These are phyloP conservation scores for Sisyra terminalis DNA, from an alignment of 2,888 invertebrate species.

Conservation along the genomic window DNA sequence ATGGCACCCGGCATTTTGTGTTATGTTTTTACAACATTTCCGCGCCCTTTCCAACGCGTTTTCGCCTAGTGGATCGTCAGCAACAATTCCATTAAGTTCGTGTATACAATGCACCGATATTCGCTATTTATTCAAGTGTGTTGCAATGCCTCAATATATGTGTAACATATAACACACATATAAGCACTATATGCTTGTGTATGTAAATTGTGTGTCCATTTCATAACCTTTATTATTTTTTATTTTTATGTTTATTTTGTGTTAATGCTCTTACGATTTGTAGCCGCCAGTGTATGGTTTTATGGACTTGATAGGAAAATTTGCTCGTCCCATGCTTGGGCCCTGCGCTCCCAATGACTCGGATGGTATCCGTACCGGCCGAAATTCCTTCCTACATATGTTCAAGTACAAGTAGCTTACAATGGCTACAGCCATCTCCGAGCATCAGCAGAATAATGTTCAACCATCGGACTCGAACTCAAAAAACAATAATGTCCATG, in stretches of 20 bases:
- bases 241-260: not conserved
- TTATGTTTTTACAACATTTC: conserved; percentile 2
- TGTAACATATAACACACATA: not conserved
- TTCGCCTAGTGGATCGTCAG: not conserved
- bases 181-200: not conserved
- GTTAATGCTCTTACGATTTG: not conserved
- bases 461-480: conserved; percentile 30
- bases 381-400: not conserved
- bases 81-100: not conserved
- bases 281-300: not conserved
- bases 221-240: not conserved
- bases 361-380: not conserved
- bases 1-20: conserved; percentile 8
- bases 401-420: conserved; percentile 24
- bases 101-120: not conserved
- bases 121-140: conserved; percentile 21
- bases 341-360: not conserved
- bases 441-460: conserved; percentile 65
- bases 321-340: conserved; percentile 1
- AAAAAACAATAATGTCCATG: not conserved
- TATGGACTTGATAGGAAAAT: not conserved
- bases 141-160: conserved; percentile 33
- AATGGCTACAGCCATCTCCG: conserved; percentile 77
- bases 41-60: not conserved
- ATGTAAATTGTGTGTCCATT: conserved; percentile 1